Evolutionary conservation across 2,888 invertebrate genomes (phyloP), one percentile per base, ranked within the genome.

Genomic region (Drosophila birchii): DNA sequence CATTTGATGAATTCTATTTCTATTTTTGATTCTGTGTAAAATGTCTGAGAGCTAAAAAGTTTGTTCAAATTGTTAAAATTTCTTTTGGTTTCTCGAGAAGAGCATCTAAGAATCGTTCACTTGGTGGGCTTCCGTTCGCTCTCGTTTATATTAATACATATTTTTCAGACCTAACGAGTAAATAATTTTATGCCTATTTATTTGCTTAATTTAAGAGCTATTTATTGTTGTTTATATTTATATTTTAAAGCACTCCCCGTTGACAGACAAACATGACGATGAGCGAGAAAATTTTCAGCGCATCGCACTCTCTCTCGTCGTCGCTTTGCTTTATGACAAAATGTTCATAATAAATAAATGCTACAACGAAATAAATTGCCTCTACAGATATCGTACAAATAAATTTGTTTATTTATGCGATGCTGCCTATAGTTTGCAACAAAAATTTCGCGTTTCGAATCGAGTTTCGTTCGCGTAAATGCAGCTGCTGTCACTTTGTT

Each of bases 311-410:
- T 47, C 63, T 29, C 53, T 39, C 47, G 29, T 49, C 12, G 18
- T 8, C 18, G 32, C 18, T 67, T 70, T 83, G 81, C 75, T 88
- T 83, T 83, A 88, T 88, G 83, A 80, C 76, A 73, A 88, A 84
- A 86, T 86, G 83, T 74, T 73, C 75, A 80, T 55, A 78, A 83
- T 83, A 83, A 88, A 83, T 83, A 80, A 88, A 75, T 59, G 70
- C 64, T 43, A 75, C 43, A 73, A 56, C 44, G 63, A 78, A 66
- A 83, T 88, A 83, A 88, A 84, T 84, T 75, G 75, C 55, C 61
- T 14, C 62, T 44, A 63, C 79, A 79, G 73, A 73, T 75, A 87
- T 71, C 51, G 55, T 54, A 58, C 57, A 67, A 49, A 62, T 64
- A 72, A 59, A 84, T 68, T 73, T 14, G 68, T 58, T 82, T 86